phyloP scores from a whole-genome alignment of 2,797 vertebrate genomes.

The Sebastes alutus region DNA sequence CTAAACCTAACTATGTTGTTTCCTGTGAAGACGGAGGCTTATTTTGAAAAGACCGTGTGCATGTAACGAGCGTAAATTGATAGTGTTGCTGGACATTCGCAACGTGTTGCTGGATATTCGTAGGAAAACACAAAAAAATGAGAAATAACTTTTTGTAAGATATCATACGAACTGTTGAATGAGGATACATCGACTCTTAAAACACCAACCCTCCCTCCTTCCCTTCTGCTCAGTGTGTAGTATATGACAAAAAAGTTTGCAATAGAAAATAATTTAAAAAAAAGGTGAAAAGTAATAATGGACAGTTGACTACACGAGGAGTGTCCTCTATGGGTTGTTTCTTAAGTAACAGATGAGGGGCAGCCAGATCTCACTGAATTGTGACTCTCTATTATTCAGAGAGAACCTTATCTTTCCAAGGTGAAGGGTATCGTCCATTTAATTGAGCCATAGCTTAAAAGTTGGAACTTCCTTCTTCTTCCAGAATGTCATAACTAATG shows the following conservation, averaged over 20 bases:
- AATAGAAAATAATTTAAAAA: not conserved
- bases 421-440: not conserved
- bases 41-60: too few relatives aligned
- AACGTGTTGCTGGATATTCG: too few relatives aligned
- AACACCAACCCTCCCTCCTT: not conserved
- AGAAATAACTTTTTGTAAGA: too few relatives aligned
- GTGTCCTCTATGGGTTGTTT: not conserved
- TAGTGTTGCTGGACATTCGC: too few relatives aligned
- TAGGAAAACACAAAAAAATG: too few relatives aligned
- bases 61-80: too few relatives aligned
- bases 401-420: not conserved
- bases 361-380: not conserved
- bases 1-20: too few relatives aligned
- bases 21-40: too few relatives aligned
- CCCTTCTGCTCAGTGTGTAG: too few relatives aligned
- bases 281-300: not conserved
- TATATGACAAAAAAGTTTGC: not conserved
- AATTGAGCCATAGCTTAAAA: not conserved
- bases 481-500: not conserved
- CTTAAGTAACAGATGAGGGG: not conserved
- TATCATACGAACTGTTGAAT: too few relatives aligned
- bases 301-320: not conserved
- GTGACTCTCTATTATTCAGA: not conserved
- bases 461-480: not conserved
- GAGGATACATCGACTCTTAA: not conserved